Evolutionary conservation across 2,113 vertebrate genomes (phyloP), one percentile per base, ranked within the genome.

Genomic region (Phocoena sinus): DNA sequence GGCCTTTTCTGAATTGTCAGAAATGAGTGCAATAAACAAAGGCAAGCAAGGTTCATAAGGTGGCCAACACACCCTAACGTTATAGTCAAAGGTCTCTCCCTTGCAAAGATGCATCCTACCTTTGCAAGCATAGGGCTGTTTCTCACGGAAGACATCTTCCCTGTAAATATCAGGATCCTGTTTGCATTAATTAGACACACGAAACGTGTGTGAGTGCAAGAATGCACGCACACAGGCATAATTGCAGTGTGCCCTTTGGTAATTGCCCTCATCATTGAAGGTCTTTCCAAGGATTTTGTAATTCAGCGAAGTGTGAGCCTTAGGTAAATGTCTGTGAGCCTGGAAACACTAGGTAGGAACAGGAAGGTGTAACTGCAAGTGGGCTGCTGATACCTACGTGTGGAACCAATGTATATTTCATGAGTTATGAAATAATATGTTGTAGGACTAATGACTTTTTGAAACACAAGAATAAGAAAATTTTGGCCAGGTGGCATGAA

Each of bases 1-100:
- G 50, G 76, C 65, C 60, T 94, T 89, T 81, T 79, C 80, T 91
- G 71, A n/a, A 36, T 28, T 44, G 87, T 91, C 80, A 89, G 91
- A 77, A 89, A 70, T 89, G 31, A 73, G 2, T 41, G 56, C 67
- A 53, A 85, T 90, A 84, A 89, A 83, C 23, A 38, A 92, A 67
- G 79, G 70, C 23, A 89, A 65, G 79, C 12, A 63, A 71, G 17
- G 44, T 21, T 60, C n/a, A 63, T 7, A 60, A 89, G 56, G 33
- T 1, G 11, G 41, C 68, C 14, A 26, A 31, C 20, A 28, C 68
- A 58, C 6, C 84, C 25, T 21, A 5, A 68, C 31, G 38, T 67
- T 9, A 21, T 0, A 77, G 76, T 21, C 21, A 53, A 94, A 44
- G 7, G 5, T 36, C 47, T 63, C 2, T 88, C 13, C 38, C 77